phyloP scores from a whole-genome alignment of 2,888 invertebrate species.

The Rotaria macrura region DNA sequence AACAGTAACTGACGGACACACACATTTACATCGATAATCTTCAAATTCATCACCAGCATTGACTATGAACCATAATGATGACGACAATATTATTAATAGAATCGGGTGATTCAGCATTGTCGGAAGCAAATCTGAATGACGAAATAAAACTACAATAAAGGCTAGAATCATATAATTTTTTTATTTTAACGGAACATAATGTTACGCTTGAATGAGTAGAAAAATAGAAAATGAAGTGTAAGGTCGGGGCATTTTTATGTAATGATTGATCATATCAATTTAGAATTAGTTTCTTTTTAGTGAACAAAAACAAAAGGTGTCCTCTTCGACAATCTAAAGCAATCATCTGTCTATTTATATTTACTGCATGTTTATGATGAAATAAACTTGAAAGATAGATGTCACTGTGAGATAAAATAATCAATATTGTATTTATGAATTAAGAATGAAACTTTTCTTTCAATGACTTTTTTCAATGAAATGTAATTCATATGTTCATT shows the following conservation, averaged over 20 bases:
- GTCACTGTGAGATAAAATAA: neutral
- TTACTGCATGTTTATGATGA: neutral
- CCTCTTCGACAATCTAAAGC: neutral
- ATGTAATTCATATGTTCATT: neutral
- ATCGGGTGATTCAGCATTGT: neutral
- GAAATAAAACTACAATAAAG: neutral
- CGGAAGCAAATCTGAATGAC: too few species aligned
- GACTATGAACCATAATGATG: too few species aligned
- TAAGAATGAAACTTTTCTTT: neutral
- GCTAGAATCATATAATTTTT: neutral
- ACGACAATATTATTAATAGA: neutral
- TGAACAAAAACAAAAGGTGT: neutral
- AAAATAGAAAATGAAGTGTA: neutral
- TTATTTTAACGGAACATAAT: neutral
- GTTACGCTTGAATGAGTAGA: neutral
- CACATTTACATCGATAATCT: slow-evolving; percentile 73
- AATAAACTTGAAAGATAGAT: neutral
- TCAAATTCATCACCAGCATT: slow-evolving; percentile 57
- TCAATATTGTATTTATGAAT: neutral
- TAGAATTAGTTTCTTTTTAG: neutral
- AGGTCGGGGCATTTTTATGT: neutral
- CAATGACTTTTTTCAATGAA: neutral
- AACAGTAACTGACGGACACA: slow-evolving; percentile 68
- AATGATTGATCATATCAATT: neutral
- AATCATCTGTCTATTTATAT: neutral